Evolutionary conservation across 1,140 invertebrate genomes (phyloP).

Genomic region (Meteorus sp.): DNA sequence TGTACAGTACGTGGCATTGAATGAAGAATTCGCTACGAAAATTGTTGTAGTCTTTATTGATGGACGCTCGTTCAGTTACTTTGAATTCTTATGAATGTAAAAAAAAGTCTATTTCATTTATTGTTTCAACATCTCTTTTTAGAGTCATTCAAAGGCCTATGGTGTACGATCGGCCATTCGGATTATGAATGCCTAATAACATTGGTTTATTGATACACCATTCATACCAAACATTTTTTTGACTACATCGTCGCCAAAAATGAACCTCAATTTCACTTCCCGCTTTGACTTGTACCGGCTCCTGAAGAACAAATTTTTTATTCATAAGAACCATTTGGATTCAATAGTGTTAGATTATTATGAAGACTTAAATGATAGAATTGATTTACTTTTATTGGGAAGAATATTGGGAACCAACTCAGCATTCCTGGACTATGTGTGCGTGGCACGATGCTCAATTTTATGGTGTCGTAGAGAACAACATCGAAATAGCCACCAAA

Average conservation of each 20-base stretch:
- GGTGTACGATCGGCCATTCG: slow-evolving; percentile 76
- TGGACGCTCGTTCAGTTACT: too few relatives aligned
- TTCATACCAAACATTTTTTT: slow-evolving; percentile 93
- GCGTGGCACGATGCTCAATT: slow-evolving; percentile 85
- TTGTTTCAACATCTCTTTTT: neutral
- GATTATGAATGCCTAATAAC: slow-evolving; percentile 74
- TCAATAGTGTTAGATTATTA: neutral
- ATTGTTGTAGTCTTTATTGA: too few relatives aligned
- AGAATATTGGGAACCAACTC: slow-evolving; percentile 96
- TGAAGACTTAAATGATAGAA: neutral
- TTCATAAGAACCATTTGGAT: neutral
- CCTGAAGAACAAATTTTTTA: slow-evolving; percentile 55
- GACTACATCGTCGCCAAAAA: slow-evolving; percentile 82
- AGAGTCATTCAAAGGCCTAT: slow-evolving; percentile 59
- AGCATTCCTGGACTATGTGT: slow-evolving; percentile 91
- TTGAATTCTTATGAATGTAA: neutral
- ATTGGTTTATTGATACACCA: slow-evolving; percentile 80
- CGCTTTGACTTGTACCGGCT: slow-evolving; percentile 72
- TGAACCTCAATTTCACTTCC: slow-evolving; percentile 75
- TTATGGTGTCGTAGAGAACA: slow-evolving; percentile 80
- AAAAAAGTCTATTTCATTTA: neutral
- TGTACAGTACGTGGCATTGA: too few relatives aligned
- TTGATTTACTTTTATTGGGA: slow-evolving; percentile 76
- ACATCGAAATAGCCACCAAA: slow-evolving; percentile 96
- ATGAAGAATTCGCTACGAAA: too few relatives aligned